Evolutionary conservation across 2,888 invertebrate genomes (phyloP).

Genomic region (Tribolium freemani): DNA sequence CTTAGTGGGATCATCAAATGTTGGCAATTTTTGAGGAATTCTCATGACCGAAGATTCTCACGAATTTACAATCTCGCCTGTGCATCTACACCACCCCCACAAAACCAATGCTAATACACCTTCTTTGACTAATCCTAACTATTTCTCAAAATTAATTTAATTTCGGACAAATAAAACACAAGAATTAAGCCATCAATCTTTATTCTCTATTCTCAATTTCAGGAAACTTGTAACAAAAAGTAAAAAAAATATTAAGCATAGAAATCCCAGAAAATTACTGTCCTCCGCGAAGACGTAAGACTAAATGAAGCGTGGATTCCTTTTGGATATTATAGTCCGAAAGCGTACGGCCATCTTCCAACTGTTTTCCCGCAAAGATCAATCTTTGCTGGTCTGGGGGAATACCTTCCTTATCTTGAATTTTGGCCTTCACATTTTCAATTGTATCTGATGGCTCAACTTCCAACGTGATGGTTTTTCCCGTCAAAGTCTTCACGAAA

Average conservation of each 20-base stretch:
- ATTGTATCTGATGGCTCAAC: slow-evolving; percentile 74
- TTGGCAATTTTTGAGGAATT: too few relatives aligned
- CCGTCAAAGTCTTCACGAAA: slow-evolving; percentile 73
- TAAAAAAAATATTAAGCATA: slow-evolving; percentile 7
- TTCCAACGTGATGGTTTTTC: slow-evolving; percentile 73
- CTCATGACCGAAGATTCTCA: too few relatives aligned
- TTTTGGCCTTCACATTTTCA: slow-evolving; percentile 73
- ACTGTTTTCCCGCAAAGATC: slow-evolving; percentile 77
- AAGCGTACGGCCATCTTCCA: slow-evolving; percentile 90
- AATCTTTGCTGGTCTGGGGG: slow-evolving; percentile 75
- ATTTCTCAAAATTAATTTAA: too few relatives aligned
- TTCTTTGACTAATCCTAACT: too few relatives aligned
- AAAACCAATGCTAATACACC: too few relatives aligned
- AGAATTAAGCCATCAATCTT: slow-evolving; percentile 17
- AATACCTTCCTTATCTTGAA: slow-evolving; percentile 83
- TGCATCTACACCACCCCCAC: too few relatives aligned
- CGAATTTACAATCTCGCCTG: too few relatives aligned
- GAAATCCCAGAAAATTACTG: slow-evolving; percentile 9
- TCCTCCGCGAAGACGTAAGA: slow-evolving; percentile 93
- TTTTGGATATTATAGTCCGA: slow-evolving; percentile 95
- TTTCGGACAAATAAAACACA: too few relatives aligned
- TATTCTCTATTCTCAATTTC: slow-evolving; percentile 10
- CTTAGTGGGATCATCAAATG: too few relatives aligned
- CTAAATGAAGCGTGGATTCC: slow-evolving; percentile 94
- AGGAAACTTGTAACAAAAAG: slow-evolving; percentile 9